Evolutionary conservation across 1,140 invertebrate genomes (phyloP).

Genomic region (Gryllus bimaculatus): DNA sequence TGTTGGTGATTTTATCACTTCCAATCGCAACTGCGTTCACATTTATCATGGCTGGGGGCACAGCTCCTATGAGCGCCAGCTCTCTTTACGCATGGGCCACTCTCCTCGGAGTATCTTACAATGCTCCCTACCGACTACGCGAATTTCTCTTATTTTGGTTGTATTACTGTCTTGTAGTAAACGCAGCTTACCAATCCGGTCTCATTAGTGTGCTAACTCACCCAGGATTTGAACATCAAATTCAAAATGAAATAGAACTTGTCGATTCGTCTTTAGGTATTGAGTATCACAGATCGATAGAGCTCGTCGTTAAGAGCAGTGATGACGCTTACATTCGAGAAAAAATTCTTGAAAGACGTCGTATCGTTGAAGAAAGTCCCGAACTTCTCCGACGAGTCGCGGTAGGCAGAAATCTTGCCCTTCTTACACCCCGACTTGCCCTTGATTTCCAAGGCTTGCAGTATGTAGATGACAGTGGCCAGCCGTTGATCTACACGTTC

Average conservation of each 20-base stretch:
- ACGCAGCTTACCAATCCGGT: neutral
- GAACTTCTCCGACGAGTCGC: neutral
- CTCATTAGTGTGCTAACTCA: neutral
- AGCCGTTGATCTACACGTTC: neutral
- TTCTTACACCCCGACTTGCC: neutral
- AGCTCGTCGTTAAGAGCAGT: neutral
- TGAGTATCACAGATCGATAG: neutral
- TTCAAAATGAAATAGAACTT: neutral
- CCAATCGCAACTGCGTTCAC: no score
- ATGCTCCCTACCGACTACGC: neutral
- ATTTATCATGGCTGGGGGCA: no score
- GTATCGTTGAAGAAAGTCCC: neutral
- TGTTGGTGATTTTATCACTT: no score
- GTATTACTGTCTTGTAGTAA: neutral
- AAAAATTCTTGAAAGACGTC: neutral
- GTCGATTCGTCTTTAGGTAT: neutral
- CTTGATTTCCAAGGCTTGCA: neutral
- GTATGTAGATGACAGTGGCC: neutral
- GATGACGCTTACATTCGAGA: neutral
- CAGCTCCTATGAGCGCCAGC: no score
- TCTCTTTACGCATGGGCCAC: no score
- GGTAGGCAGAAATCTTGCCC: neutral
- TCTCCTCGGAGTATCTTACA: no score
- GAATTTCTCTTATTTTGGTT: neutral
- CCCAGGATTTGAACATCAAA: constrained; percentile 1